Evolutionary conservation across 1,140 invertebrate genomes (phyloP), one percentile per base, ranked within the genome.

Genomic region (Achroia grisella): DNA sequence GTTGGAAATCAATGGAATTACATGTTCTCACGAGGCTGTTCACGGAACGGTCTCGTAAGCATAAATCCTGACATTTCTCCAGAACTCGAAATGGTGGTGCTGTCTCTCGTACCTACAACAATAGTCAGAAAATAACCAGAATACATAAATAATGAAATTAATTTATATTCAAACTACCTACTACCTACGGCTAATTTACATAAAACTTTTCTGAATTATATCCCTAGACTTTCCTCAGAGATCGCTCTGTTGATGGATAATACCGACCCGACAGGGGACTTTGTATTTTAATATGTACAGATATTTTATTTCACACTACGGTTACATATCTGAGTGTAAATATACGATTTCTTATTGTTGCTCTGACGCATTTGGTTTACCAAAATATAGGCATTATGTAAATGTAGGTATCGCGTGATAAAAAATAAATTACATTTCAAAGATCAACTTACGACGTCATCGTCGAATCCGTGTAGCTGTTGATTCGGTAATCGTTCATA

Each of bases 401-500:
- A 39, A 53, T 41, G n/a, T n/a, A 23, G 30, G 39, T 53, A 15
- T 9, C 29, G 23, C 33, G 14, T 27, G 10, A 34, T 34, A 4
- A 6, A 29, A 12, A 29, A 37, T n/a, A 35, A 3, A 11, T 12
- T 14, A 31, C 17, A 23, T 23, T 23, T 3, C 17, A 23, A 23
- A 23, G 17, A 23, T 23, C 17, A 23, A 88, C 89, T 86, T 82
- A 96, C 94, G 61, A 95, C 91, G 73, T 96, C 94, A 70, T 95
- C 93, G 61, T 95, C 93, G 59, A 94, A 95, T 42, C 93, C 94
- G 84, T 95, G 93, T 29, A 96, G 88, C 74, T 96, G 94, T 64
- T 95, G 93, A 77, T 96, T 94, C 11, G 94, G 93, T 63, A 97
- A 77, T 77, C 94, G 89, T 83, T 97, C 95, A 63, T 96, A 97